A percentile compares a stretch with the other conserved stretches of the same genome.
phyloP scores from a whole-genome alignment of 2,888 invertebrate species.

The Zele albiditarsus region DNA sequence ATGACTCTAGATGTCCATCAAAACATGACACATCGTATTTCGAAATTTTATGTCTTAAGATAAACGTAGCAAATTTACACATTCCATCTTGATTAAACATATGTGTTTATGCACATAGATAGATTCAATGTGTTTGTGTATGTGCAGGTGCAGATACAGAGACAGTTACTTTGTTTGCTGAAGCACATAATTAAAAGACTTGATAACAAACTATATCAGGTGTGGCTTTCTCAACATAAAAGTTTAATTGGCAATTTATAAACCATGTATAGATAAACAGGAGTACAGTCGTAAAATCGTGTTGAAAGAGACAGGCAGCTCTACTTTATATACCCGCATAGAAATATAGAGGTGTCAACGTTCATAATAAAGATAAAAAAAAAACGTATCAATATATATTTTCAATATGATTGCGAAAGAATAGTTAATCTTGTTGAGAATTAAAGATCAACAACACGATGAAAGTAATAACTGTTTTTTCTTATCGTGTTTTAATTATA shows the following conservation, averaged over 20 bases:
- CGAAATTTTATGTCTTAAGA: not conserved
- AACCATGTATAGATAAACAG: constrained; percentile 45
- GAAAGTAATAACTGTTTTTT: not conserved
- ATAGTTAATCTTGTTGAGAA: too few relatives aligned
- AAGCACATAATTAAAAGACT: constrained; percentile 13
- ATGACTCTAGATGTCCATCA: constrained; percentile 4
- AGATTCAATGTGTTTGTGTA: not conserved
- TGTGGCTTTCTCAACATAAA: constrained; percentile 37
- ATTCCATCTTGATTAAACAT: not conserved
- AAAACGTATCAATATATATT: not conserved
- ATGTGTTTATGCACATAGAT: not conserved
- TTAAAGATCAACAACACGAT: not conserved
- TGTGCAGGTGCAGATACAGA: not conserved
- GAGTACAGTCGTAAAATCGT: constrained; percentile 5
- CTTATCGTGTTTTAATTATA: constrained; percentile 27
- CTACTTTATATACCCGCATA: not conserved
- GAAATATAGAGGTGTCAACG: not conserved
- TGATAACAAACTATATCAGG: constrained; percentile 13
- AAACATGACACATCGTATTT: not conserved
- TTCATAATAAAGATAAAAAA: not conserved
- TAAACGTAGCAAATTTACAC: constrained; percentile 3
- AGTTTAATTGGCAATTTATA: constrained; percentile 56
- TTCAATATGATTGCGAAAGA: too few relatives aligned
- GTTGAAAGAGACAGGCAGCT: not conserved
- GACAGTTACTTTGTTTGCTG: not conserved